Base-by-base conservation (phyloP, 2,888 invertebrate species). In the Dicycla oo region DNA sequence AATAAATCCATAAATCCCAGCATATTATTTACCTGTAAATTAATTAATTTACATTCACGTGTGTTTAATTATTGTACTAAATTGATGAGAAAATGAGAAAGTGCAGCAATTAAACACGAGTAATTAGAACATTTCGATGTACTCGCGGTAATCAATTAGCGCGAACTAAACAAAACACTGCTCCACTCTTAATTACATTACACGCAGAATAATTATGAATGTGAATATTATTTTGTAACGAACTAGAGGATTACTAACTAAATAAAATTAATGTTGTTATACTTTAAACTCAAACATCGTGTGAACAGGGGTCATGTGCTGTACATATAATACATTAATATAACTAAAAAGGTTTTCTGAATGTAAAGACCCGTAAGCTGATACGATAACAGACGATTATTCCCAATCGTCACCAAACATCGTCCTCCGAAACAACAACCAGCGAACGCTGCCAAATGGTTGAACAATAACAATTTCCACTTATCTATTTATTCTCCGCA, bases 391-490 rank as follows among this genome's bases (percentile, higher is more conserved):
- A 43, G 34, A 10, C 38, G 43, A 54, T 64, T 30, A 63, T 49
- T 47, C 49, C 18, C 49, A 63, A 80, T 60, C 58, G 43, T 75
- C 65, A 57, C 40, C 47, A 43, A 65, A 43, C 60, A 64, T 20
- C 53, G 56, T 57, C 51, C 26, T 38, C 13, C 53, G 18, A 34
- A 61, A 62, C 56, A 54, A 71, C 60, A 63, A 66, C 69, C 68
- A 1, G 30, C 53, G 47, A n/a, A 26, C 61, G 47, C 43, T 67
- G 69, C 69, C 57, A 62, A 69, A 64, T 76, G 61, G 61, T 43
- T 71, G 30, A 78, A 73, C 73, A 82, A 83, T 79, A 83, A 78
- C 75, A 73, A 75, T 78, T 68, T 67, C 61, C 69, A 73, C 75
- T 76, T 75, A 82, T 82, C 73, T 79, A 75, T 85, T 74, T 71